Base-by-base conservation (phyloP, 2,888 invertebrate genomes). In the Dione vanillae region DNA sequence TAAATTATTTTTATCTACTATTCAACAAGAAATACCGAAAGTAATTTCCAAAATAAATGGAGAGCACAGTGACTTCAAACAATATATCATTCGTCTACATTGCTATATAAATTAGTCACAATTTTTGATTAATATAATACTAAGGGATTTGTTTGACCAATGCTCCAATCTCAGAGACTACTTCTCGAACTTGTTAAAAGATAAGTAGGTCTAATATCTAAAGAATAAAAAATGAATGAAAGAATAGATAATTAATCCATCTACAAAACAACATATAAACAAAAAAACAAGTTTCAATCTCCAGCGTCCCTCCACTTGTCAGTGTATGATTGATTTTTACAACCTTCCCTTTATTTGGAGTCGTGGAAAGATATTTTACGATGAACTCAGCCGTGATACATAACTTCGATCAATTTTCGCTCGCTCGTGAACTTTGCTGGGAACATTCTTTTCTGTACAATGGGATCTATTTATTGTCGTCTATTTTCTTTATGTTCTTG, bases 381-480 rank as follows among this genome's bases (percentile, higher is more conserved):
- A 73, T 67, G 62, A 64, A 67, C 69, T 72, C 71, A 70, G 71
- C 65, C 68, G 74, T 75, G 75, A 74, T 74, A 74, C 74, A 76
- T 75, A 62, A 72, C 65, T 67, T 70, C 74, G 75, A 76, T 76
- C 76, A 76, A 76, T 76, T 74, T 67, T 70, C 56, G 65, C 70
- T 70, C 66, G 68, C 61, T 70, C 69, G 72, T 72, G 72, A 68
- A 70, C 67, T 64, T 65, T 71, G 56, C 68, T 49, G 51, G 41
- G 65, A 66, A 67, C 65, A 35, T 61, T 61, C 61, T 61, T 65
- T 65, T 68, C 62, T 37, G 16, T 52, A 11, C 37, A 19, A 62
- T 20, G 37, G 47, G 64, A 35, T 51, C 37, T 64, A 64, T 64
- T 64, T 64, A 40, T 64, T 51, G 49, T 51, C 47, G 64, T 49